Evolutionary conservation across 1,140 invertebrate species (phyloP), one percentile per base, ranked within the genome.

Genomic region (Caenorhabditis latens): DNA sequence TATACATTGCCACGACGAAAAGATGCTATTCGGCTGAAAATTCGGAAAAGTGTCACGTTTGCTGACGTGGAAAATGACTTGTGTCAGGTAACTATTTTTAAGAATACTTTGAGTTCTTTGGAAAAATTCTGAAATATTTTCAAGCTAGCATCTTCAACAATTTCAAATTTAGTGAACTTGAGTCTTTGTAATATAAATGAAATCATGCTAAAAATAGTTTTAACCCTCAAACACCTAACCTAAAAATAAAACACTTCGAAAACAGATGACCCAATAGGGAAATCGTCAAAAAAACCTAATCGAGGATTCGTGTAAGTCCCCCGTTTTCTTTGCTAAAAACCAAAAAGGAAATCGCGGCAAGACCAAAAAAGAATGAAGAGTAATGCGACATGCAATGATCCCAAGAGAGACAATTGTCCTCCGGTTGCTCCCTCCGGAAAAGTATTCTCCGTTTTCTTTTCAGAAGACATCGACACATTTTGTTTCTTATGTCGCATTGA

Each of bases 311-410:
- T 79, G 71, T 79, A 50, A 50, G 46, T 4, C 46, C 46, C 40
- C 46, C 14, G 5, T 50, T 3, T 46, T 46, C n/a, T 21, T 58
- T 58, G 19, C 57, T 63, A 79, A 79, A 79, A 50, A 43, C 14
- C 14, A 46, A 46, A n/a, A 8, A 50, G n/a, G 71, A 53, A 79
- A 50, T 79, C 71, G 71, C 71, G 71, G 71, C 71, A 43, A 79
- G 71, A 79, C 71, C 46, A 79, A 71, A 79, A 79, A 79, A 50
- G 46, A 50, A 79, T 48, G 46, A 50, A 79, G 71, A 79, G 71
- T 79, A 79, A 79, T 79, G 46, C 71, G 71, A 79, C 71, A 79
- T 79, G 71, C 71, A 79, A 50, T 79, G 71, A 79, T 79, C 71
- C 71, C 71, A 79, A 79, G 71, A 79, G 71, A 79, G 71, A 53